Evolutionary conservation across 2,888 invertebrate genomes (phyloP), one percentile per base, ranked within the genome.

Genomic region (Gastrophysa polygoni): DNA sequence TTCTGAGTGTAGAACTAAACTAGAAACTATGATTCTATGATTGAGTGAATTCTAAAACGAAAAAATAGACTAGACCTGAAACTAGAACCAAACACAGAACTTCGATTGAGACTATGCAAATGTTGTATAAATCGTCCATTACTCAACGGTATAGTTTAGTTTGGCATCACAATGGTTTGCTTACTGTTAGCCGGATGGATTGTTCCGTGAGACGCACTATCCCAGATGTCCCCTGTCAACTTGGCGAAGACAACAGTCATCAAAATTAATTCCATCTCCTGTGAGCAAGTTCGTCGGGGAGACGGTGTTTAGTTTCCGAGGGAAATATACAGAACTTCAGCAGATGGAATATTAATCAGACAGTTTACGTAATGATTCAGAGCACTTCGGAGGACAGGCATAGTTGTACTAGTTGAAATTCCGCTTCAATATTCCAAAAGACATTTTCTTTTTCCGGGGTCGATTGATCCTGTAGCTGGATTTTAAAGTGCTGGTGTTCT

Each of bases 311-410:
- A 51, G 57, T 60, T 60, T 55, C 52, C 47, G 28, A 57, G 43
- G 44, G 48, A 38, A 47, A 57, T 44, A 65, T 52, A 47, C 54
- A 54, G 3, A 59, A 47, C 51, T 38, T 48, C 32, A 29, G 55
- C 61, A 59, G 61, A 66, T 66, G 50, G 63, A 66, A 58, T 67
- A 63, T 63, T 59, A 63, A 63, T 63, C 56, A 16, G n/a, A 16
- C 47, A 38, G 59, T 67, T 59, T 67, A 63, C 61, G 56, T 61
- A 61, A 64, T 67, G 57, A 62, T 56, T 64, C 60, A 50, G 24
- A 48, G 61, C 57, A 59, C 51, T 51, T 61, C 51, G 55, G 54
- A 48, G 61, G 46, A 43, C 57, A 63, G 43, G 43, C 54, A 43
- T 24, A 54, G 54, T 50, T 20, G 29, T 20, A 34, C 29, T 24